These are phyloP conservation scores for Diabrotica undecimpunctata DNA, from an alignment of 1,140 invertebrate species.

Conservation along the genomic window DNA sequence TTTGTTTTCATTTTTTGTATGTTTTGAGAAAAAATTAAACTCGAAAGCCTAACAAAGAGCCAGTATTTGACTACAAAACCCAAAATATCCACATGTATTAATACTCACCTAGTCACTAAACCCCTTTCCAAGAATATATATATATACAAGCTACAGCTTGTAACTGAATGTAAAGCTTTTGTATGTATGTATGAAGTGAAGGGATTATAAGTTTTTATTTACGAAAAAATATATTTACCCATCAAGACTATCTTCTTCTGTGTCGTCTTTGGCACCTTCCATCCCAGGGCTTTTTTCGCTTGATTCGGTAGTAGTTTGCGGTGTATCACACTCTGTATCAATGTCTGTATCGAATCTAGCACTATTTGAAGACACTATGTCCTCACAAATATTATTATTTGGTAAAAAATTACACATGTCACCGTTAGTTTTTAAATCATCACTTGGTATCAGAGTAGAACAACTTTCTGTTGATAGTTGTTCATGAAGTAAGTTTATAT, in stretches of 20 bases:
- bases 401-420: slow-evolving; percentile 29
- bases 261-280: slow-evolving; percentile 4
- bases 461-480: not conserved
- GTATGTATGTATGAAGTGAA: too few species aligned
- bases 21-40: too few species aligned
- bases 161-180: too few species aligned
- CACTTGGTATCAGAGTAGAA: slow-evolving; percentile 7
- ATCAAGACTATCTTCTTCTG: slow-evolving; percentile 10
- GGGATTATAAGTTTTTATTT: too few species aligned
- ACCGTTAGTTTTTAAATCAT: slow-evolving; percentile 29
- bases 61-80: too few species aligned
- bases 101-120: too few species aligned
- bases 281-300: slow-evolving; percentile 9
- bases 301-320: slow-evolving; percentile 17
- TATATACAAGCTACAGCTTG: too few species aligned
- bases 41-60: too few species aligned
- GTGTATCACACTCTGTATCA: slow-evolving; percentile 12
- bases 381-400: slow-evolving; percentile 34
- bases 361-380: slow-evolving; percentile 20
- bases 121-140: too few species aligned
- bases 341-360: slow-evolving; percentile 11
- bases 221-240: not conserved
- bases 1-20: too few species aligned
- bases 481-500: not conserved
- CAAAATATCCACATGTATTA: too few species aligned